These are phyloP conservation scores for Rhyacichthys aspro DNA, from an alignment of 2,797 vertebrate genomes.

Conservation along the genomic window DNA sequence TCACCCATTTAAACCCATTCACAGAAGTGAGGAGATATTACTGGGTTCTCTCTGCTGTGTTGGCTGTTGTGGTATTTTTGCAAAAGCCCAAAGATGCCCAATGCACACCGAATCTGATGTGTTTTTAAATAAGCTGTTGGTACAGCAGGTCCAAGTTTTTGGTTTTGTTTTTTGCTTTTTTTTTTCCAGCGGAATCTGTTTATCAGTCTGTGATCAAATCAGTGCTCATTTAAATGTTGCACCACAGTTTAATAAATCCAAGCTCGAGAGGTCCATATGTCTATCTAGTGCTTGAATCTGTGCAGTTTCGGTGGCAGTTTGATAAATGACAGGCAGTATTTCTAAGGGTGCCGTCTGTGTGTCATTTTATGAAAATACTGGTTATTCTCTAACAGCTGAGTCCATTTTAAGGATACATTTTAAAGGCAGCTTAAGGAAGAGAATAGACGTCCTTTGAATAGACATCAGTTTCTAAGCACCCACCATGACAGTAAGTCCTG, in stretches of 20 bases:
- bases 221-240: slow-evolving; percentile 57
- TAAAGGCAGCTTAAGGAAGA: slow-evolving; percentile 55
- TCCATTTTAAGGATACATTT: slow-evolving; percentile 43
- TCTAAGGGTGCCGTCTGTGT: slow-evolving; percentile 56
- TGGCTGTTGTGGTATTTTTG: slow-evolving; percentile 6
- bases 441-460: slow-evolving; percentile 57
- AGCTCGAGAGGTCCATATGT: slow-evolving; percentile 46
- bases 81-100: slow-evolving; percentile 30
- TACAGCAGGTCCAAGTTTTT: slow-evolving; percentile 53
- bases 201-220: slow-evolving; percentile 66
- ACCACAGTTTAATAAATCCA: slow-evolving; percentile 64
- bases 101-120: slow-evolving; percentile 29
- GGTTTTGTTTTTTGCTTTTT: no score
- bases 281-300: slow-evolving; percentile 44
- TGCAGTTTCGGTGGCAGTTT: slow-evolving; percentile 34
- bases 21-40: neutral
- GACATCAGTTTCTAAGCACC: slow-evolving; percentile 64
- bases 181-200: slow-evolving; percentile 52
- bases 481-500: slow-evolving; percentile 59
- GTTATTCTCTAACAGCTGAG: slow-evolving; percentile 29
- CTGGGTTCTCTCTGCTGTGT: neutral
- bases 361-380: slow-evolving; percentile 57
- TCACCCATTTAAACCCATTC: no score
- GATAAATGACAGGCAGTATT: slow-evolving; percentile 56
- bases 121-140: slow-evolving; percentile 46